Percentiles rank a stretch among this genome's conserved stretches.
Conservation (phyloP, 2,888 invertebrate genomes). For the Mesorhabditis spiculigera region DNA sequence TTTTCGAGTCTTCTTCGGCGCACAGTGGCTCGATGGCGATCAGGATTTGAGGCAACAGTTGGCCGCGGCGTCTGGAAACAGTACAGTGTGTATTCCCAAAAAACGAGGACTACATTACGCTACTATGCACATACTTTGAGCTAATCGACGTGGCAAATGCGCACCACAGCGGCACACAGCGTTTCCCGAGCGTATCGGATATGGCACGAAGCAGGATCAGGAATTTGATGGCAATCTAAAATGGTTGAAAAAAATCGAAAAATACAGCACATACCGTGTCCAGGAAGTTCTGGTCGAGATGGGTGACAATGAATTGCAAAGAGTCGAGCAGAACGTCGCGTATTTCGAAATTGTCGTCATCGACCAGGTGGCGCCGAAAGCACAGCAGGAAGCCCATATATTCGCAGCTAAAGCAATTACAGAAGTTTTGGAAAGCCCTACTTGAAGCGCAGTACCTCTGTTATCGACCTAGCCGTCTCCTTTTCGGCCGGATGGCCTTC, state of each 20-base stretch:
- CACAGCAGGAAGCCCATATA: conserved; percentile 16
- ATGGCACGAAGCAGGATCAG: conserved; percentile 15
- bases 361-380: conserved; percentile 12
- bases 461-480: neutral
- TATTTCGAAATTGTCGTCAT: conserved; percentile 15
- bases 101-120: neutral
- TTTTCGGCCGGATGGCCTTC: neutral
- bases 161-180: conserved; percentile 13
- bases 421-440: neutral
- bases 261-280: conserved; percentile 8
- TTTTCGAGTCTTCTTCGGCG: conserved; percentile 9
- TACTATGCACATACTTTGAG: conserved; percentile 8
- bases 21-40: conserved; percentile 17
- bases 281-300: conserved; percentile 13
- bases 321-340: conserved; percentile 9
- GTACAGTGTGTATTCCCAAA: neutral
- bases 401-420: conserved; percentile 14
- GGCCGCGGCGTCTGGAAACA: conserved; percentile 8
- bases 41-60: conserved; percentile 17
- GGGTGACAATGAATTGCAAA: conserved; percentile 10
- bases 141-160: conserved; percentile 9
- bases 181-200: conserved; percentile 10
- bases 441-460: neutral
- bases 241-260: neutral
- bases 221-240: conserved; percentile 14